phyloP scores from a whole-genome alignment of 2,797 vertebrate species.

The Karalla daura region DNA sequence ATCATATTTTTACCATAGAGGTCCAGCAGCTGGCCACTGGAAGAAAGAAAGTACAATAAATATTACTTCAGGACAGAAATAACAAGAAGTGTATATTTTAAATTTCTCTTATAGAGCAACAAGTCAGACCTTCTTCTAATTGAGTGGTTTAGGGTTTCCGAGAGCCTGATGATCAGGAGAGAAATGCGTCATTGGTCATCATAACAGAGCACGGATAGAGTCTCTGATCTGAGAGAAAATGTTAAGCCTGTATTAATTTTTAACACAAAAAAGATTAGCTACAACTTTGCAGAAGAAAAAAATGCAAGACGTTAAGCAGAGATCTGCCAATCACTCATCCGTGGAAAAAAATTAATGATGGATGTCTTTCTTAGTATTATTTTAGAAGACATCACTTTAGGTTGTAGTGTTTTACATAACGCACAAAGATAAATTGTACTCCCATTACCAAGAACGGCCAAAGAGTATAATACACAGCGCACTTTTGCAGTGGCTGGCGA shows the following conservation, averaged over 20 bases:
- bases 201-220: conserved; percentile 62
- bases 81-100: background rate
- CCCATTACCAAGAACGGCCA: conserved; percentile 15
- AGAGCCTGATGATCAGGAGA: conserved; percentile 38
- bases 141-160: conserved; percentile 61
- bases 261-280: conserved; percentile 62
- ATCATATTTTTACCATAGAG: background rate
- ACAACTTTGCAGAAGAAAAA: conserved; percentile 50
- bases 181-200: conserved; percentile 72
- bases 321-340: conserved; percentile 53
- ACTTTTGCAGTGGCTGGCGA: conserved; percentile 50
- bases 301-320: conserved; percentile 49
- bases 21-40: background rate
- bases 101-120: conserved; percentile 29
- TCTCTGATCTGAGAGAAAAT: conserved; percentile 67
- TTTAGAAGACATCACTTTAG: conserved; percentile 8
- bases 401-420: conserved; percentile 21
- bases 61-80: background rate
- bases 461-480: conserved; percentile 16
- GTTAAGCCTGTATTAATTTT: conserved; percentile 57
- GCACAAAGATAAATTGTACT: conserved; percentile 8
- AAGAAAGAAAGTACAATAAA: background rate
- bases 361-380: conserved; percentile 1
- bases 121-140: conserved; percentile 36
- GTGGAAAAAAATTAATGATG: conserved; percentile 9